Base-by-base conservation (phyloP, 2,113 vertebrate genomes). In the Mugil cephalus region DNA sequence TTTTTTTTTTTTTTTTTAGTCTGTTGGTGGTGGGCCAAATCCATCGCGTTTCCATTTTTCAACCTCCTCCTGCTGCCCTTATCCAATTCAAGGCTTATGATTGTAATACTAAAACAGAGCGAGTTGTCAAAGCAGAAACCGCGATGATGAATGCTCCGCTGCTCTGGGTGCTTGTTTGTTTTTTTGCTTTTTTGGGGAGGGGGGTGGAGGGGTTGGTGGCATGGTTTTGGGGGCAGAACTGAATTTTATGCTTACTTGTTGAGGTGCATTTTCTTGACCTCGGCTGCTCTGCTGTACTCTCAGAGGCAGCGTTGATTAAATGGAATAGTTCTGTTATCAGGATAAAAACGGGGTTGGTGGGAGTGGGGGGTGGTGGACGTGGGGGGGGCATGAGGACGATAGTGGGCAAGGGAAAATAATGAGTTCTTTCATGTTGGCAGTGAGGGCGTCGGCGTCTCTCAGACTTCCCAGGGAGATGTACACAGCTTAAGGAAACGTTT, bases 401-500 rank as follows among this genome's bases (percentile, higher is more conserved):
- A 80, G 88, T 53, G 77, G 73, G 79, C 81, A 74, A 74, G 75
- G 42, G 24, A 74, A 88, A 91, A 88, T 93, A 92, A 92, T 91
- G 90, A 91, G 68, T 90, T 91, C 86, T 91, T 91, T 91, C 89
- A 92, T 91, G 77, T 83, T 9, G 53, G 85, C 87, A 47, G 86
- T 63, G 89, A 85, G 87, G 89, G 80, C 80, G 83, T 84, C 77
- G 43, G 70, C 66, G 62, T 86, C 86, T 69, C 64, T 79, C 72
- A 84, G 83, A 83, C 88, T 85, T 89, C 88, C 89, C 87, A 81
- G 74, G 58, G 84, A 90, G 86, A 88, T 72, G 82, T 84, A 89
- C 89, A 87, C 89, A 90, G 88, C 90, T 89, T 91, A 91, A 90
- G 84, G 87, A 92, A 92, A 90, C 74, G 83, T 87, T 91, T 92